phyloP scores from a whole-genome alignment of 2,113 vertebrate species.

The Galbula dea region DNA sequence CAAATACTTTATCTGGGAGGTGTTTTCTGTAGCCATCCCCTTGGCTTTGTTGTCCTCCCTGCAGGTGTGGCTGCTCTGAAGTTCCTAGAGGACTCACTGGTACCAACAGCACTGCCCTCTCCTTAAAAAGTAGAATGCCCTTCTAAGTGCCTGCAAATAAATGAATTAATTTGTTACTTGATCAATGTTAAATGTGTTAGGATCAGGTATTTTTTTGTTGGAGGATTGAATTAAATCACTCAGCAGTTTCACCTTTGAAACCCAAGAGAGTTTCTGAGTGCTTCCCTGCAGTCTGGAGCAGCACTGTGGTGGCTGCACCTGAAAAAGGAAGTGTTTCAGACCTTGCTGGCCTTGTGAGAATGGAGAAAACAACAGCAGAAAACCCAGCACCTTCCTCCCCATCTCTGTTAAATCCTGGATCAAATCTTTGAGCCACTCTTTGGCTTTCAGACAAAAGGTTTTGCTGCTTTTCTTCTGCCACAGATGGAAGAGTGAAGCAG shows the following conservation, averaged over 20 bases:
- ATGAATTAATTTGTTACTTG: not conserved
- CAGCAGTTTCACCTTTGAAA: not conserved
- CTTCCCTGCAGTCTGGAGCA: not conserved
- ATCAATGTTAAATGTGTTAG: accelerated
- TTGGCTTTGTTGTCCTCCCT: not conserved
- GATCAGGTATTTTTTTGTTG: not conserved
- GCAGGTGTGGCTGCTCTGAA: not conserved
- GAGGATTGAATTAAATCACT: not conserved
- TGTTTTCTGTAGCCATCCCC: not conserved
- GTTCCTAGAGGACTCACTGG: not conserved
- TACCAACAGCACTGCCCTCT: not conserved
- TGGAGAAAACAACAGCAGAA: not conserved
- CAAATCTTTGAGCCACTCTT: not conserved
- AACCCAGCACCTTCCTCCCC: not conserved
- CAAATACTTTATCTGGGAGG: not conserved
- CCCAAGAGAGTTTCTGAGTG: accelerated
- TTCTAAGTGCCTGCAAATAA: not conserved
- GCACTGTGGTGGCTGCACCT: not conserved
- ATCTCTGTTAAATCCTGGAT: not conserved
- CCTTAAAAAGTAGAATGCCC: not conserved
- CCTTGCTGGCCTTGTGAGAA: not conserved
- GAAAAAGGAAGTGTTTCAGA: not conserved
- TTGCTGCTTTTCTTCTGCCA: not conserved
- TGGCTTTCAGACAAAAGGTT: not conserved
- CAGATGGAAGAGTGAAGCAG: accelerated